A percentile compares a stretch with the other conserved stretches of the same genome.
Evolutionary conservation across 64 coral and sea anemone species (phyloP).

Genomic region (Orbicella faveolata): DNA sequence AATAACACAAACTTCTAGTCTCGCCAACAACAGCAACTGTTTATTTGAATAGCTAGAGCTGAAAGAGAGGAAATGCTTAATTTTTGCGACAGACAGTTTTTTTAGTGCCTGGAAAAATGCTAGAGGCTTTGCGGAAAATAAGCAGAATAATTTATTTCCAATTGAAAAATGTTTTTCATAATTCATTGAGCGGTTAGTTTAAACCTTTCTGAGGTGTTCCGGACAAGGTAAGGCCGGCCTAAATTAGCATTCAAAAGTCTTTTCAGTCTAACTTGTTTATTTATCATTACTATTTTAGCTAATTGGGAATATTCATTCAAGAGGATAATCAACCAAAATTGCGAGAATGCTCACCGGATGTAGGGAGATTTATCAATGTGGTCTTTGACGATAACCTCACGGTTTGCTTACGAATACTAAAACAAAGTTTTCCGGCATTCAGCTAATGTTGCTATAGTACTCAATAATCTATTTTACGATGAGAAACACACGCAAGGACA

Average conservation of each 20-base stretch:
- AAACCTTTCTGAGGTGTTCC: not conserved
- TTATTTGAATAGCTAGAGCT: not conserved
- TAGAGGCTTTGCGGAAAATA: too few species aligned
- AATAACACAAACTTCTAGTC: not conserved
- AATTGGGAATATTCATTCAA: not conserved
- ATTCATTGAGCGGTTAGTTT: not conserved
- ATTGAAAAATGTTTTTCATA: not conserved
- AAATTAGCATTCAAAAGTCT: conserved; percentile 6
- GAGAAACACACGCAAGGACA: too few species aligned
- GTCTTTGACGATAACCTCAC: not conserved
- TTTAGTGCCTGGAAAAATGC: not conserved
- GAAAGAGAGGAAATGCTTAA: not conserved
- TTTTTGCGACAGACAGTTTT: not conserved
- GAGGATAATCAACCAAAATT: not conserved
- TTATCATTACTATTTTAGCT: not conserved
- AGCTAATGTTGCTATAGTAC: not conserved
- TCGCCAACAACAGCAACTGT: not conserved
- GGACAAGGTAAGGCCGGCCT: not conserved
- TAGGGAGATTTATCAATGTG: not conserved
- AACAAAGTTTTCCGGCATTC: not conserved
- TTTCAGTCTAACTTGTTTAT: conserved; percentile 4
- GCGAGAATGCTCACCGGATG: not conserved
- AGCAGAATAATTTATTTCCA: not conserved
- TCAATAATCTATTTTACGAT: not conserved
- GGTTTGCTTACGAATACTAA: not conserved